These are phyloP conservation scores for Scolopax bukidnonensis DNA, from an alignment of 2,797 vertebrate genomes.

Conservation along the genomic window DNA sequence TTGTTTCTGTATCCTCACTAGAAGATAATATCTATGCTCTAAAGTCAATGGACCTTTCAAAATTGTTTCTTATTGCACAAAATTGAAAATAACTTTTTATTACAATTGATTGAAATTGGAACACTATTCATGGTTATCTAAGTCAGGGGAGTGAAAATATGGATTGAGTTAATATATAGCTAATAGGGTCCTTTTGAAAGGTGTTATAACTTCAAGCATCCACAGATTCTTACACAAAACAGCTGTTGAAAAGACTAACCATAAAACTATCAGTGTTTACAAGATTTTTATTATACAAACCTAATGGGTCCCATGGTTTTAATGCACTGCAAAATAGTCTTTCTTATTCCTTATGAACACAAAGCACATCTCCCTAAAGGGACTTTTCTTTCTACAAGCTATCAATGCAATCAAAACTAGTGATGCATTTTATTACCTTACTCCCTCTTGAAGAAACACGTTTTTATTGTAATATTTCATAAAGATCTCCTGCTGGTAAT, in stretches of 20 bases:
- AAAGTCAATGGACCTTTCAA: neutral
- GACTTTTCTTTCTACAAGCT: slow-evolving; percentile 13
- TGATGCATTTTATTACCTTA: slow-evolving; percentile 61
- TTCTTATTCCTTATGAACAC: slow-evolving; percentile 5
- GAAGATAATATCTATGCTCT: neutral
- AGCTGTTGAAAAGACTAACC: slow-evolving; percentile 24
- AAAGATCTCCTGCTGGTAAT: slow-evolving; percentile 19
- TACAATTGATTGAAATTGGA: neutral
- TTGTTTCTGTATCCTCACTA: neutral
- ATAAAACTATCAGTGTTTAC: slow-evolving; percentile 61
- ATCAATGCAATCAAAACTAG: slow-evolving; percentile 57
- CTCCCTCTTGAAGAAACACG: slow-evolving; percentile 19
- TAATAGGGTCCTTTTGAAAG: neutral
- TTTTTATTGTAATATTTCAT: slow-evolving; percentile 57
- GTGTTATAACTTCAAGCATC: neutral
- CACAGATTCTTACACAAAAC: neutral
- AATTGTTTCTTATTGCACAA: neutral
- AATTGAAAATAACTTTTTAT: slow-evolving; percentile 27
- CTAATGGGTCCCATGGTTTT: slow-evolving; percentile 33
- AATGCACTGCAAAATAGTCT: slow-evolving; percentile 23
- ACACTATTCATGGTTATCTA: neutral
- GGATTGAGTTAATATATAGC: neutral
- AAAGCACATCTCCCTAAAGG: slow-evolving; percentile 6
- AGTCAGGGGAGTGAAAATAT: neutral
- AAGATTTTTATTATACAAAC: slow-evolving; percentile 43